phyloP scores from a whole-genome alignment of 2,888 invertebrate species.

The Cynaeus angustus region DNA sequence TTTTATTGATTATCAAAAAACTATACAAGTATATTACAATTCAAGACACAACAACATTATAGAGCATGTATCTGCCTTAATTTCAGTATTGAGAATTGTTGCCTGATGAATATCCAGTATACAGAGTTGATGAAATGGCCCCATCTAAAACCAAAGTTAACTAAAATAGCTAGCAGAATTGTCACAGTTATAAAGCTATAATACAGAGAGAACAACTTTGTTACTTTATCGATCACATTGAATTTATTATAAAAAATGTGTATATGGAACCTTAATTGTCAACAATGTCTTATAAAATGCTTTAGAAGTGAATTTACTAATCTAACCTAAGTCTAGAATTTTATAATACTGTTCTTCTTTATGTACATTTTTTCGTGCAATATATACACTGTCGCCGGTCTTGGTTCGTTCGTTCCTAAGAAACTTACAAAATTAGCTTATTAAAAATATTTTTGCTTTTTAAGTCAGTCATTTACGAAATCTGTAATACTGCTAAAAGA shows the following conservation, averaged over 20 bases:
- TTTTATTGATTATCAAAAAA: conserved; percentile 61
- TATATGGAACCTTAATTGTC: conserved; percentile 48
- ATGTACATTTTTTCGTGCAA: conserved; percentile 45
- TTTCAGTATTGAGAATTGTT: conserved; percentile 48
- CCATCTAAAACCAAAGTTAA: conserved; percentile 51
- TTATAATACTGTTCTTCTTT: conserved; percentile 46
- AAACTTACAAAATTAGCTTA: conserved; percentile 45
- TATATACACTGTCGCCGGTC: conserved; percentile 59
- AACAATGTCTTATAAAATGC: conserved; percentile 50
- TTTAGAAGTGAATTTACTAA: conserved; percentile 41
- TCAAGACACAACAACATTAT: conserved; percentile 53
- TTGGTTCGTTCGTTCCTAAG: conserved; percentile 54
- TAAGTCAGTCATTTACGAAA: conserved; percentile 45
- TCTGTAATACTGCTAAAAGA: conserved; percentile 46
- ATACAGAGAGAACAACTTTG: conserved; percentile 46
- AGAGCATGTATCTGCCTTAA: conserved; percentile 42
- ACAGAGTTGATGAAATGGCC: conserved; percentile 58
- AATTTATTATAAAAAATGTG: conserved; percentile 48
- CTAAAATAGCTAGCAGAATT: conserved; percentile 38
- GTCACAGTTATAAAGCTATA: conserved; percentile 48
- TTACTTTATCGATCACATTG: conserved; percentile 47
- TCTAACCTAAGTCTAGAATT: conserved; percentile 25
- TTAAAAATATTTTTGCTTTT: conserved; percentile 48
- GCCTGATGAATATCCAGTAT: conserved; percentile 57
- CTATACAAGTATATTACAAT: conserved; percentile 59